phyloP scores from a whole-genome alignment of 2,113 vertebrate genomes.

The Chloebia gouldiae region DNA sequence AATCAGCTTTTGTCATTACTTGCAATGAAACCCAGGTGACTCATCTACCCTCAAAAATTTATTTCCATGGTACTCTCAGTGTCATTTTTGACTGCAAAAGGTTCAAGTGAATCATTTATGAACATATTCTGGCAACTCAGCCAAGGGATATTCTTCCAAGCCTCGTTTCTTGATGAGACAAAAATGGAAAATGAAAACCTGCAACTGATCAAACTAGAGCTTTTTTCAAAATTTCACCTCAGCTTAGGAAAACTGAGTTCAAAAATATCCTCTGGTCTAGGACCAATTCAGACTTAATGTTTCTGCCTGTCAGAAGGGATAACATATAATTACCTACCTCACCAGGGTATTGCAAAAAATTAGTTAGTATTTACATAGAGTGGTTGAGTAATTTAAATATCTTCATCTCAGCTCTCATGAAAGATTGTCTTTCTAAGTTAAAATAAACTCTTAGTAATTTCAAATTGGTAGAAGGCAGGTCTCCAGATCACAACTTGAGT shows the following conservation, averaged over 20 bases:
- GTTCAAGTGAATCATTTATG: conserved; percentile 50
- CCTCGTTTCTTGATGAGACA: neutral
- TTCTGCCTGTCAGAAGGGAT: neutral
- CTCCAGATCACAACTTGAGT: neutral
- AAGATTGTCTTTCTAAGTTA: neutral
- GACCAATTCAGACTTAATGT: neutral
- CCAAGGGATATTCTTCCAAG: neutral
- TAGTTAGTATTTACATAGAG: conserved; percentile 32
- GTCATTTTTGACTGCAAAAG: conserved; percentile 44
- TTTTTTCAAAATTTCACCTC: neutral
- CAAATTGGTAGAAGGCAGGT: neutral
- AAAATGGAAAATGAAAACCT: neutral
- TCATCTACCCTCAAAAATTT: conserved; percentile 51
- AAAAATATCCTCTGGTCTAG: neutral
- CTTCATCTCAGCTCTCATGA: neutral
- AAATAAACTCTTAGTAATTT: conserved; percentile 5
- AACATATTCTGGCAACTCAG: neutral
- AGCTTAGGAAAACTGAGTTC: neutral
- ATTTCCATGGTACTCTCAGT: conserved; percentile 17
- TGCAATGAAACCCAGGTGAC: conserved; percentile 28
- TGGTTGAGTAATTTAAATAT: conserved; percentile 11
- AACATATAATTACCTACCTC: neutral
- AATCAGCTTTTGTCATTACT: conserved; percentile 22
- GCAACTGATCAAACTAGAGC: neutral
- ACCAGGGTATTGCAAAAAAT: neutral